Conservation (phyloP, 2,113 vertebrate genomes). For the Dicerorhinus sumatrensis region DNA sequence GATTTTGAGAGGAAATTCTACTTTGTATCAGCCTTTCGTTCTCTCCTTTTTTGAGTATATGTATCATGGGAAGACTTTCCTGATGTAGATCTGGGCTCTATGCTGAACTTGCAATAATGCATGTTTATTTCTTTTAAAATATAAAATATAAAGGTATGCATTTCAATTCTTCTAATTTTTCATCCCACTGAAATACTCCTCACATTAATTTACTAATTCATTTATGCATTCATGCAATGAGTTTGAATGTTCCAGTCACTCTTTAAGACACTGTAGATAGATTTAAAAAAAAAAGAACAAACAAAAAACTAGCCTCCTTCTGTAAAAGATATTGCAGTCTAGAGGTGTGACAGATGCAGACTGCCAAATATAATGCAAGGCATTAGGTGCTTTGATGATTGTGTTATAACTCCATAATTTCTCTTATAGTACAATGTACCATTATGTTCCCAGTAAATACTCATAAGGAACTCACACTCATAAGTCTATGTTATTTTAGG, state of each 20-base stretch:
- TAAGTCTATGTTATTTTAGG: not conserved
- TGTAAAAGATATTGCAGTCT: not conserved
- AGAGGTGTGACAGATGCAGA: not conserved
- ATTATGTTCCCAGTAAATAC: not conserved
- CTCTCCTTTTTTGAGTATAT: not conserved
- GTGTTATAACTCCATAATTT: not conserved
- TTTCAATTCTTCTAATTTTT: slow-evolving; percentile 20
- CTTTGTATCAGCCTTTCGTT: not conserved
- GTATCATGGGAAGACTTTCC: not conserved
- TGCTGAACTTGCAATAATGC: not conserved
- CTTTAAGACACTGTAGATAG: not conserved
- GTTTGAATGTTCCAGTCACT: not conserved
- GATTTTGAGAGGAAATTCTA: not conserved
- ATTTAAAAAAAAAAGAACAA: not conserved
- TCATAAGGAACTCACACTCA: not conserved
- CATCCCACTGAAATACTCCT: not conserved
- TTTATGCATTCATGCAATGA: not conserved
- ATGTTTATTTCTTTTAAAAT: not conserved
- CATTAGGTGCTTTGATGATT: not conserved
- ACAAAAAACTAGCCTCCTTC: not conserved
- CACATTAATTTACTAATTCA: not conserved
- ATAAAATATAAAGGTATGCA: not conserved
- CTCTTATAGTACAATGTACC: not conserved
- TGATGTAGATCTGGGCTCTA: not conserved
- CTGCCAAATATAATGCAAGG: not conserved